Base-by-base conservation (phyloP, 2,113 vertebrate genomes). In the Syngnathus floridae region DNA sequence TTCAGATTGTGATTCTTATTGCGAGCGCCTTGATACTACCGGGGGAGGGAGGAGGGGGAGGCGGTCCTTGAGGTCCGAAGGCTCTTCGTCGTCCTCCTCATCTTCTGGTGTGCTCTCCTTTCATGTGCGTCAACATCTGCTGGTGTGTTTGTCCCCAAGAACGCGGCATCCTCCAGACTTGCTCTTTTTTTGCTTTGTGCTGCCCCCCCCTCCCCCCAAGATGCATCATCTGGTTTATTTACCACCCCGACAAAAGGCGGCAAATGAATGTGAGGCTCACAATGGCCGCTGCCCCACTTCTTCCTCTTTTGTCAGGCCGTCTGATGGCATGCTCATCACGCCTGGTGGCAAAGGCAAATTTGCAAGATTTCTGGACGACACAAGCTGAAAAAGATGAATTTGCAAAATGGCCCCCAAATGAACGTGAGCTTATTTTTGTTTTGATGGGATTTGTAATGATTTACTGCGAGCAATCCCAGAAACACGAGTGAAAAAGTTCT, bases 101-200 rank as follows among this genome's bases (percentile, higher is more conserved):
- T 48, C 45, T 46, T 46, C 45, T 17, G 45, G 4, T 16, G 45
- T 16, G 5, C 46, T 7, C 69, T 64, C 37, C 77, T 87, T 87
- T 88, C 84, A 87, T 86, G 77, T 78, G 59, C 55, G 3, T 19
- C 58, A 82, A 86, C 87, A 89, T 86, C 86, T 91, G 88, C 86
- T 86, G 63, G 41, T 2, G 66, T 63, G 81, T 84, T 72, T 73
- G 19, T 21, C 46, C 5, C 46, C 16, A 13, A 45, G 43, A 4
- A 14, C 38, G 38, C 37, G 37, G 8, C 40, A 11, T 21, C 48
- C 19, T 49, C 48, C 48, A 7, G 48, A 19, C 48, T 19, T 16
- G 48, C 19, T 51, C 48, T n/a, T n/a, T 38, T 17, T 77, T 75
- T 69, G 69, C 58, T 66, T 66, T 41, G 40, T 13, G 40, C 12